Percentiles rank a stretch among this genome's conserved stretches.
These are phyloP conservation scores for Haliclona indistincta DNA, from an alignment of 37 sponge, comb jelly and placozoan genomes.

Conservation along the genomic window DNA sequence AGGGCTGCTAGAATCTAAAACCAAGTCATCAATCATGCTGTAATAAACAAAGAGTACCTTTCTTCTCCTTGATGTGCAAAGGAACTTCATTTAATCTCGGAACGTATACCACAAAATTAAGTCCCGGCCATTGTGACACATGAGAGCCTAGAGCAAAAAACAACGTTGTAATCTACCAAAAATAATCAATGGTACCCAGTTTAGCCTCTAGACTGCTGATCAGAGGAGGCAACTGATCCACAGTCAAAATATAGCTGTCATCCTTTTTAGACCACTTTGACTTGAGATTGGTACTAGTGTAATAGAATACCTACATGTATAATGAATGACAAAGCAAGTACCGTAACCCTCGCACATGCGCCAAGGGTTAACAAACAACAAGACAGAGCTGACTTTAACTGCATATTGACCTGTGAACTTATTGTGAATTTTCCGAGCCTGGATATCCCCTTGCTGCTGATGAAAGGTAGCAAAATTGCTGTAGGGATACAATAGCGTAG, in stretches of 20 bases:
- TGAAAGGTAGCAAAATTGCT: constrained; percentile 69
- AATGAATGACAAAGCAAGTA: not conserved
- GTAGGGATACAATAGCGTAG: not conserved
- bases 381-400: not conserved
- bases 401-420: constrained; percentile 71
- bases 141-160: constrained; percentile 41
- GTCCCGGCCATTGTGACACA: constrained; percentile 71
- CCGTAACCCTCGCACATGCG: too few species aligned
- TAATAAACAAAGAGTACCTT: not conserved
- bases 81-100: constrained; percentile 55
- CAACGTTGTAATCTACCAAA: not conserved
- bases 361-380: too few species aligned
- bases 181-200: constrained; percentile 53
- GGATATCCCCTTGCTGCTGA: constrained; percentile 38
- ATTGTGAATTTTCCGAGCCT: constrained; percentile 64
- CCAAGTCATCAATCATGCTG: not conserved
- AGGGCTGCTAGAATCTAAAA: not conserved
- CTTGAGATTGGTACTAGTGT: constrained; percentile 52
- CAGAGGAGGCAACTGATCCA: constrained; percentile 56
- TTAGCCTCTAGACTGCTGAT: constrained; percentile 79
- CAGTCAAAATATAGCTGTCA: constrained; percentile 22
- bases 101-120: constrained; percentile 80
- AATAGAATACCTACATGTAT: constrained; percentile 56
- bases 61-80: constrained; percentile 43
- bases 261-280: constrained; percentile 16